Evolutionary conservation across 2,113 vertebrate species (phyloP), one percentile per base, ranked within the genome.

Genomic region (Larimichthys polyactis): DNA sequence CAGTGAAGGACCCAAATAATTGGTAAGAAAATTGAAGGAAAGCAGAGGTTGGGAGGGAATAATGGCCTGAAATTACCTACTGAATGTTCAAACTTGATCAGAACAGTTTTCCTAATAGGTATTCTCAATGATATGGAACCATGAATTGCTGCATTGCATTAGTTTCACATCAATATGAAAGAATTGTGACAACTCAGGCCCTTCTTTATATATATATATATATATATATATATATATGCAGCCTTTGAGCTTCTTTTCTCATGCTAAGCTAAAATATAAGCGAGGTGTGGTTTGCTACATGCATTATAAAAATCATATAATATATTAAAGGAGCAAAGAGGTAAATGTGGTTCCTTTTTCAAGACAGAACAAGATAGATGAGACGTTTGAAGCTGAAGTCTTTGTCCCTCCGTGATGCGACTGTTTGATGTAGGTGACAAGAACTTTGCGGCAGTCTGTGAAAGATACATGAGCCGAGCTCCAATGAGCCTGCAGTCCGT

Each of bases 381-480:
- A 72, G 78, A 67, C 5, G 2, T 81, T 40, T 82, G 57, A 70
- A 81, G 76, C 66, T 52, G 44, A 78, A 44, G 14, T 78, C 29
- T 46, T 78, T 69, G 62, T 82, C 75, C 54, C 54, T 78, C 59
- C 29, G 54, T 64, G 68, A 52, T 65, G 44, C 70, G 66, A 73
- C 58, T 74, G 71, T 20, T 74, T 71, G 46, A 71, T 75, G 48
- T 64, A 75, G 71, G 69, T 82, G 74, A 78, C 36, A 71, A 74
- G 46, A 84, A 75, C 80, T 77, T 82, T 83, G 24, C 77, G n/a
- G 83, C 69, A 78, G 49, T 52, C 65, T 29, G 87, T 91, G 77
- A 93, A 93, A 90, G 74, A 91, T 89, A 70, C 82, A 90, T 89
- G 83, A 92, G 76, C 27, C 2, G 8, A 58, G 68, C 71, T 84